Base-by-base conservation (phyloP, 2,113 vertebrate genomes). In the Pseudorasbora parva region DNA sequence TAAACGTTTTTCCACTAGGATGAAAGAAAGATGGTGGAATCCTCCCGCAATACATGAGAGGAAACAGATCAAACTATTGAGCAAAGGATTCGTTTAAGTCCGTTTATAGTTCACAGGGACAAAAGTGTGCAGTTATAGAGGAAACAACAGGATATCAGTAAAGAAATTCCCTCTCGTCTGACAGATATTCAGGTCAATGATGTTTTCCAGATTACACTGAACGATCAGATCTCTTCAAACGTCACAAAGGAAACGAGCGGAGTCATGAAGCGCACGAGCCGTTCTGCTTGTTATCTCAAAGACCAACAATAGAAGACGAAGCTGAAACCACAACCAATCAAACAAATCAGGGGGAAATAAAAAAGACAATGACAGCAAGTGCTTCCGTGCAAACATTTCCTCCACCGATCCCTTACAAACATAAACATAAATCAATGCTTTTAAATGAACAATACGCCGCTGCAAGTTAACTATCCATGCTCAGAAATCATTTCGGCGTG, bases 381-480 rank as follows among this genome's bases (percentile, higher is more conserved):
- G 27, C 47, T 51, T 27, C 47, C 27, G 56, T 43, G 62, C 23
- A 62, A 64, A 57, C 60, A 73, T 81, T 62, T 81, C 54, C 62
- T 79, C 62, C 43, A 19, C 83, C 60, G 79, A 78, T 64, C 62
- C 45, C 2, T 27, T 25, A 27, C 77, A 12, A 68, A 54, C 47
- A 68, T 64, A 72, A 78, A 75, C 73, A 77, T 68, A 86, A 82
- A 82, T 69, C 80, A 82, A 43, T 78, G 79, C 72, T 80, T 62
- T 56, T 33, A 84, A 79, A 57, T 41, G 60, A 79, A 57, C 78
- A 81, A 74, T 45, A 47, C 57, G 64, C 43, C 14, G 68, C 37
- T 33, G 5, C 11, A 54, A 76, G 71, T 33, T 56, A 66, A 82
- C 80, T 82, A 54, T 11, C 51, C 78, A 74, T 41, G 78, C 75